phyloP scores from a whole-genome alignment of 2,113 vertebrate genomes.

The Albula goreensis region DNA sequence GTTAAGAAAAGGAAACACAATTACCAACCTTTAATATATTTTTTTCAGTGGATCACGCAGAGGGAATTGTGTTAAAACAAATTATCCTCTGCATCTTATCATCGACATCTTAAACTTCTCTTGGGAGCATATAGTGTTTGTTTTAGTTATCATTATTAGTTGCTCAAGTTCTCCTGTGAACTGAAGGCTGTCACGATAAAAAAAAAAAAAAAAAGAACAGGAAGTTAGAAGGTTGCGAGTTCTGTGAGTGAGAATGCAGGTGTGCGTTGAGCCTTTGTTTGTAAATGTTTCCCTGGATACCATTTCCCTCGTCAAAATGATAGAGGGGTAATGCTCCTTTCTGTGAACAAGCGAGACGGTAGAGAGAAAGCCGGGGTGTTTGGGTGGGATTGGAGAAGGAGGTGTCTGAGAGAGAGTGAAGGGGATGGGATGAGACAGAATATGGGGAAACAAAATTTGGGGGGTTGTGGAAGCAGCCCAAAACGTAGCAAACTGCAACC shows the following conservation, averaged over 20 bases:
- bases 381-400: too few relatives aligned
- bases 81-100: conserved; percentile 22
- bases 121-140: conserved; percentile 17
- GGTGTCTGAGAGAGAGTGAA: too few relatives aligned
- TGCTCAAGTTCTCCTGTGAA: not conserved
- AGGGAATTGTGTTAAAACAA: conserved; percentile 32
- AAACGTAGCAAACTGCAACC: too few relatives aligned
- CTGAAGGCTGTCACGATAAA: not conserved
- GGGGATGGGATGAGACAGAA: too few relatives aligned
- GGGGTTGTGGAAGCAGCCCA: too few relatives aligned
- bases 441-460: not conserved
- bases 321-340: too few relatives aligned
- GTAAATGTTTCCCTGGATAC: not conserved
- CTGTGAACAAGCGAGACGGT: too few relatives aligned
- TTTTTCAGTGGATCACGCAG: not conserved
- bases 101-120: conserved; percentile 25
- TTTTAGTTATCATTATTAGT: not conserved
- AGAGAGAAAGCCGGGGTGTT: too few relatives aligned
- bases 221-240: not conserved
- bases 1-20: conserved; percentile 11
- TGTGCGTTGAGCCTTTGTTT: not conserved
- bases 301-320: too few relatives aligned
- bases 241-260: not conserved
- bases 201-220: not conserved
- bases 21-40: conserved; percentile 15